Evolutionary conservation across 2,888 invertebrate genomes (phyloP), one percentile per base, ranked within the genome.

Genomic region (Syrphus vitripennis): DNA sequence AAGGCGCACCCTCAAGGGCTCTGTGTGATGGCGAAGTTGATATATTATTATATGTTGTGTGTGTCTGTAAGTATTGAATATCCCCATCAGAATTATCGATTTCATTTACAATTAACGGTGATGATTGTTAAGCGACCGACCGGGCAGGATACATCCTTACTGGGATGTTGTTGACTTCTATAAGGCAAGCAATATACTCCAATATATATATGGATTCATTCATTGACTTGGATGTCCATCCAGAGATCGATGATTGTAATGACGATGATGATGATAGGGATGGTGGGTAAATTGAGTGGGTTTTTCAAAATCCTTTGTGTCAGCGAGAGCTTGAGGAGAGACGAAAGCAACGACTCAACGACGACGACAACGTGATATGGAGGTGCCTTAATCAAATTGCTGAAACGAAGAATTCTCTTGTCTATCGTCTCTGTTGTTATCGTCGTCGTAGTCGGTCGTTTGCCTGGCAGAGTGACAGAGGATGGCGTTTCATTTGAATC

Each of bases 31-130:
- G 37, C 40, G 12, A 48, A 19, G 9, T 19, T 40, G 63, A 42
- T 37, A 9, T 37, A 37, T 21, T 9, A 29, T 9, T 31, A 7
- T 48, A 3, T 48, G 34, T 16, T n/a, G 9, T 19, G 10, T 29
- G n/a, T 45, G 4, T 29, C 3, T 5, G 0, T 29, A 4, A 1
- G 26, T 29, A 57, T 31, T 69, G 42, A 16, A 63, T 63, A 63
- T 42, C 29, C 55, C 75, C 83, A 79, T 78, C 87, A 82, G 82
- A 86, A 82, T 86, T 86, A 87, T 87, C 79, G 83, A 87, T 87
- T 87, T 83, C 63, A 83, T 75, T 87, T 83, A 79, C 87, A 87
- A 87, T 83, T 87, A 87, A 83, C 83, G 78, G 40, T 79, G 83
- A 83, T 87, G 86, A 87, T 87, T 87, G 86, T 72, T 78, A 48